Base-by-base conservation (phyloP, 2,797 vertebrate species). In the Yasuhikotakia modesta region DNA sequence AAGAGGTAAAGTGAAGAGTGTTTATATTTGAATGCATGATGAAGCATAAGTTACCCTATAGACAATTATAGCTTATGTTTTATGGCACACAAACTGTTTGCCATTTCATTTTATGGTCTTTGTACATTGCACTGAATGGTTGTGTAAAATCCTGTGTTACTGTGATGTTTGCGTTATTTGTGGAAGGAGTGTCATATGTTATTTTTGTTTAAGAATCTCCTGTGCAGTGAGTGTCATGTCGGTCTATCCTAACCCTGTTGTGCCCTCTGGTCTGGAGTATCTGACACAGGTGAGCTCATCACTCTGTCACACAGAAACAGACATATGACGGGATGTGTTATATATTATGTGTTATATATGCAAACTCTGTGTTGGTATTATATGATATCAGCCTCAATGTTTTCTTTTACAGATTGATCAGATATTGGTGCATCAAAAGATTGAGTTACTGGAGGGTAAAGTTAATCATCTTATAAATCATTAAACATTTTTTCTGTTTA, bases 181-280 rank as follows among this genome's bases (percentile, higher is more conserved):
- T 52, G 27, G 50, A 27, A 16, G 27, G 24, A 45, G 4, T 50
- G 13, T 43, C 5, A 50, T 52, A 11, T 35, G 16, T 0, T 0
- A 1, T 46, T 10, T 22, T 35, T 27, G 14, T 60, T 24, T 8
- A 52, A 57, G 52, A 53, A 46, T 21, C 21, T 32, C 35, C 6
- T 22, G 22, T 30, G 6, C 48, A 13, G 4, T 48, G 19, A 48
- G 19, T 14, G 52, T 16, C 63, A 76, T 76, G 73, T n/a, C 45
- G 32, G 45, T 7, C 8, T 24, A 32, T 55, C 53, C 11, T 17
- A 19, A 1, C 24, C 53, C 70, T 39, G 58, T 43, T 14, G 80
- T 78, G 0, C 79, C 81, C 7, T 70, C 69, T 61, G 84, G 82
- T 16, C 58, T 85, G 57, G 73, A 85, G 10, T 83, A 85, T 16